phyloP scores from a whole-genome alignment of 2,113 vertebrate genomes.

The Anoplopoma fimbria region DNA sequence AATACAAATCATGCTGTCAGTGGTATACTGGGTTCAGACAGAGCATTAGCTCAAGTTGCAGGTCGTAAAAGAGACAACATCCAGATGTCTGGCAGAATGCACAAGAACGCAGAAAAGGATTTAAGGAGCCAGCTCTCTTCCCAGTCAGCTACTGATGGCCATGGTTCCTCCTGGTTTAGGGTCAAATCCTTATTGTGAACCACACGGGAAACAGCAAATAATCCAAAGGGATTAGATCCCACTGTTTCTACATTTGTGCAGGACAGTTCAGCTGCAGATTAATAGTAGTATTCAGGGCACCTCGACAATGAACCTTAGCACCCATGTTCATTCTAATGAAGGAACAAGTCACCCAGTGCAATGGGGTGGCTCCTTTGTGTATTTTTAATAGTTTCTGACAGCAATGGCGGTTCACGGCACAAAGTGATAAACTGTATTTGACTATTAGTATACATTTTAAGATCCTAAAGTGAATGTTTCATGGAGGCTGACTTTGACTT shows the following conservation, averaged over 20 bases:
- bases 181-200: conserved; percentile 9
- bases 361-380: not conserved
- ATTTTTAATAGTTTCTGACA: not conserved
- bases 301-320: not conserved
- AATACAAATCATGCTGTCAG: conserved; percentile 56
- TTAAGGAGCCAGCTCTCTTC: conserved; percentile 27
- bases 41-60: conserved; percentile 68
- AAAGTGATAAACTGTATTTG: too few relatives aligned
- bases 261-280: not conserved
- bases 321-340: too few relatives aligned
- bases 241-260: not conserved
- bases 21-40: conserved; percentile 50
- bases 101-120: conserved; percentile 36
- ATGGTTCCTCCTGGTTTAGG: not conserved
- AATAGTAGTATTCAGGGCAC: not conserved
- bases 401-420: not conserved
- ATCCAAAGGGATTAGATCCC: not conserved
- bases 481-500: not conserved
- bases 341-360: too few relatives aligned
- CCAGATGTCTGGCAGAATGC: conserved; percentile 76
- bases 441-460: too few relatives aligned
- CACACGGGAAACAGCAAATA: not conserved
- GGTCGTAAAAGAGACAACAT: conserved; percentile 71
- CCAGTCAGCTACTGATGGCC: conserved; percentile 44
- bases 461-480: not conserved